Evolutionary conservation across 1,140 invertebrate genomes (phyloP).

Genomic region (Ostrea denselamellosa): DNA sequence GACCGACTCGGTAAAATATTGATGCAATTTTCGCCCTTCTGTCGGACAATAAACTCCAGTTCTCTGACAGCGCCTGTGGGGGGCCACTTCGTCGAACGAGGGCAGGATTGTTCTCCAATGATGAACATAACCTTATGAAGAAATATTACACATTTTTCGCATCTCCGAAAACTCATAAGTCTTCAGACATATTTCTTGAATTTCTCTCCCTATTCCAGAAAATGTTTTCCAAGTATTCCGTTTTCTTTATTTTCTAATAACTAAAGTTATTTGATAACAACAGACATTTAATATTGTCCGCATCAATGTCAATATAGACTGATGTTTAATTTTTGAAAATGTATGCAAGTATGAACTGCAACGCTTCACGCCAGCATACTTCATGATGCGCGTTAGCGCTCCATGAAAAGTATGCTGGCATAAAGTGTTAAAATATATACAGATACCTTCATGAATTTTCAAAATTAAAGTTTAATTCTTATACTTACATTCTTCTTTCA

Average conservation of each 20-base stretch:
- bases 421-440: too few species aligned
- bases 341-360: too few species aligned
- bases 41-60: neutral
- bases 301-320: neutral
- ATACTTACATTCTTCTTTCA: too few species aligned
- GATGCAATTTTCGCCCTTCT: conserved; percentile 31
- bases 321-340: too few species aligned
- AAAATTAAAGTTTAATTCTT: too few species aligned
- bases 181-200: neutral
- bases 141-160: neutral
- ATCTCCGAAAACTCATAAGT: neutral
- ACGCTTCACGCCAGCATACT: too few species aligned
- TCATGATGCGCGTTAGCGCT: too few species aligned
- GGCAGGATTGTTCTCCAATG: neutral
- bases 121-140: neutral
- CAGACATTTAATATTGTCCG: neutral
- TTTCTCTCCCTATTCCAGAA: neutral
- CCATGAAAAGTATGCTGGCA: too few species aligned
- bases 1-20: conserved; percentile 24
- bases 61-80: neutral
- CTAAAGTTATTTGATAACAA: neutral
- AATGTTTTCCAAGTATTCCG: neutral
- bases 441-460: too few species aligned
- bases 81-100: neutral
- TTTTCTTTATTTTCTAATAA: neutral